A percentile compares a stretch with the other conserved stretches of the same genome.
Evolutionary conservation across 2,113 vertebrate genomes (phyloP).

Genomic region (Malurus cyaneus): DNA sequence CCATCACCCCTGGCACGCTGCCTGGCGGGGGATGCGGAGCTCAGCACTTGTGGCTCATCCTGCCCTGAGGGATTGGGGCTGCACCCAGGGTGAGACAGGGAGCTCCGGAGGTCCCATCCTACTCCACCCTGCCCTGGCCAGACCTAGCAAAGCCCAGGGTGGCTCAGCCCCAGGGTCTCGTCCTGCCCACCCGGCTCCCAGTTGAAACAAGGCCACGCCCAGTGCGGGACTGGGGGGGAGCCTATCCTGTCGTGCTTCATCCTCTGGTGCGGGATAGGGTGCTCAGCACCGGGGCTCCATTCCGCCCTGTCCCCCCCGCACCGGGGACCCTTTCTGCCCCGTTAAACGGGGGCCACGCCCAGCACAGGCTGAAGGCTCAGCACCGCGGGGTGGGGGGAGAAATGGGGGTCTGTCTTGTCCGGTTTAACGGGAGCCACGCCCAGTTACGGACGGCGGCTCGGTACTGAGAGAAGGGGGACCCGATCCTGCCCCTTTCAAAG

Average conservation of each 20-base stretch:
- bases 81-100: neutral
- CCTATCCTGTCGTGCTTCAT: neutral
- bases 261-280: neutral
- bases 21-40: neutral
- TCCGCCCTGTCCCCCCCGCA: neutral
- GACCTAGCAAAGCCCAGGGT: neutral
- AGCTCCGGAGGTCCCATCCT: neutral
- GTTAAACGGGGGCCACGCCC: neutral
- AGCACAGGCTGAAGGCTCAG: neutral
- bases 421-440: neutral
- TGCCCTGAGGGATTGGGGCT: no score
- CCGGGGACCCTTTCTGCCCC: neutral
- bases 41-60: neutral
- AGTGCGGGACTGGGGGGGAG: neutral
- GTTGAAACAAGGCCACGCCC: neutral
- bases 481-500: neutral
- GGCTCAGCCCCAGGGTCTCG: neutral
- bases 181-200: neutral
- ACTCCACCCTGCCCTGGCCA: neutral
- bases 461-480: neutral
- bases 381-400: fast-evolving
- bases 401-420: neutral
- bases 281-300: neutral
- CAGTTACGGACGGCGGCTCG: neutral
- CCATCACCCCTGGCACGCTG: neutral